These are phyloP conservation scores for Itoplectis maculator DNA, from an alignment of 2,888 invertebrate species.

Conservation along the genomic window DNA sequence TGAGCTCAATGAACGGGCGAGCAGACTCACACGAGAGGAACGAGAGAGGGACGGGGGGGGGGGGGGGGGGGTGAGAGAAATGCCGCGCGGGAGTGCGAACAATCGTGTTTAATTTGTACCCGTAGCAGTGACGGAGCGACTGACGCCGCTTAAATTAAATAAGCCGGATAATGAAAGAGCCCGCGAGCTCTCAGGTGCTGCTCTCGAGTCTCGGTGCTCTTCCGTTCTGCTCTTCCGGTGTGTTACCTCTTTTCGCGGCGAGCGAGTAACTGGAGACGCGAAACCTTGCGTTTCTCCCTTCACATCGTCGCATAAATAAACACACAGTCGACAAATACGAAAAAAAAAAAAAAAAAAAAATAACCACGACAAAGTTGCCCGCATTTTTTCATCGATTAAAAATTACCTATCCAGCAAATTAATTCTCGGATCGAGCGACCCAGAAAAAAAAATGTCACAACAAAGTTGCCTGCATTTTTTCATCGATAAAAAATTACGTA, in stretches of 20 bases:
- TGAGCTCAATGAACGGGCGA: constrained; percentile 6
- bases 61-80: constrained; percentile 67
- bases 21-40: background rate
- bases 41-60: constrained; percentile 65
- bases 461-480: too few species aligned
- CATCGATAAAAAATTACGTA: too few species aligned
- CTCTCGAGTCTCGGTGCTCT: constrained; percentile 15
- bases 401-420: too few species aligned
- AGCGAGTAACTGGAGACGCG: too few species aligned
- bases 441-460: too few species aligned
- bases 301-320: constrained; percentile 35
- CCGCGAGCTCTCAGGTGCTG: constrained; percentile 57
- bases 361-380: too few species aligned
- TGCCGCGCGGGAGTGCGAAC: background rate
- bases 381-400: too few species aligned
- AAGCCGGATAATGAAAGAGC: constrained; percentile 84
- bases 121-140: constrained; percentile 81
- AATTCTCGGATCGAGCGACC: too few species aligned
- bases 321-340: too few species aligned
- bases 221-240: constrained; percentile 47
- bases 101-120: constrained; percentile 82
- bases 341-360: too few species aligned
- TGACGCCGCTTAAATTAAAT: constrained; percentile 83
- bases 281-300: too few species aligned
- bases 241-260: too few species aligned